phyloP scores from a whole-genome alignment of 2,797 vertebrate species.

The Limnodromus scolopaceus region DNA sequence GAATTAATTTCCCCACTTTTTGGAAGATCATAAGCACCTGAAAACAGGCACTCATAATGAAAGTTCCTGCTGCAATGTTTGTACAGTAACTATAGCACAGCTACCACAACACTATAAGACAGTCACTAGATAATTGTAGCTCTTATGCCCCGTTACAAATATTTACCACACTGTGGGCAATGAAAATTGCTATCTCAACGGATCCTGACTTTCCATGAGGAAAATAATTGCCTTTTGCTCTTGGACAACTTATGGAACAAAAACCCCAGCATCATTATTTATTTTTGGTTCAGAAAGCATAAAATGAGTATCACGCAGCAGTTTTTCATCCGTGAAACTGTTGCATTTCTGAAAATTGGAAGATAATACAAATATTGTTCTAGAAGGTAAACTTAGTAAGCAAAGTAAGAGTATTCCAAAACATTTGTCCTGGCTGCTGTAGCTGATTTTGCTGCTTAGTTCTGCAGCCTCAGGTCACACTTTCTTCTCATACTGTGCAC shows the following conservation, averaged over 20 bases:
- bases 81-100: not conserved
- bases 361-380: not conserved
- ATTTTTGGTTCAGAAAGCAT: not conserved
- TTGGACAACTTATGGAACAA: not conserved
- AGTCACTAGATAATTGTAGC: not conserved
- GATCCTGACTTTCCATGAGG: not conserved
- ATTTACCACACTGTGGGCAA: conserved; percentile 3
- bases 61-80: not conserved
- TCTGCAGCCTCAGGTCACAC: not conserved
- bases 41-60: not conserved
- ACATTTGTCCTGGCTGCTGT: not conserved
- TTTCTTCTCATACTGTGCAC: not conserved
- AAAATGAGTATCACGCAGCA: not conserved
- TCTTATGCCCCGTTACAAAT: not conserved
- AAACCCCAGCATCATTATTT: not conserved
- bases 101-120: conserved; percentile 1
- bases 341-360: not conserved
- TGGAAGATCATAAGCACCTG: conserved; percentile 24
- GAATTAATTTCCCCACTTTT: not conserved
- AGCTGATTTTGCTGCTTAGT: not conserved
- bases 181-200: not conserved
- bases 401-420: not conserved
- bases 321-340: not conserved
- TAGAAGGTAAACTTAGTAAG: not conserved
- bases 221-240: conserved; percentile 1